These are phyloP conservation scores for Papilio machaon DNA, from an alignment of 1,140 invertebrate genomes.

Conservation along the genomic window DNA sequence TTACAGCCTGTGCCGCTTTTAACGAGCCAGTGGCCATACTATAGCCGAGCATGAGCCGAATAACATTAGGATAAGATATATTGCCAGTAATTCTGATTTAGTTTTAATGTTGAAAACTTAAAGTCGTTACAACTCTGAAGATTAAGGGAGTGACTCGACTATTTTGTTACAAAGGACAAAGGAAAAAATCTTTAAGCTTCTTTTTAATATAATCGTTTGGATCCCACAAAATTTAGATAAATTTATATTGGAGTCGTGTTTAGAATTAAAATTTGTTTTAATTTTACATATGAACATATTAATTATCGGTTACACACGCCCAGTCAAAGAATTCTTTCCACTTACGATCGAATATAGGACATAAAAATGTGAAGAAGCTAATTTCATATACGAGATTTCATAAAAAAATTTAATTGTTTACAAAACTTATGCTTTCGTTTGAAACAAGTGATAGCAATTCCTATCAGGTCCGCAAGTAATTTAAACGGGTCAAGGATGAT, in stretches of 20 bases:
- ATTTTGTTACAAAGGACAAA: background rate
- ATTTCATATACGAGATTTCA: too few species aligned
- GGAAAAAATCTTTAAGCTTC: background rate
- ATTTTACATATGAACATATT: too few species aligned
- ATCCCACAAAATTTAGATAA: too few species aligned
- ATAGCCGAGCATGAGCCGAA: background rate
- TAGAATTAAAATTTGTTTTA: background rate
- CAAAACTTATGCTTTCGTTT: too few species aligned
- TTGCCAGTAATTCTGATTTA: constrained; percentile 9
- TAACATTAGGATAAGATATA: constrained; percentile 5
- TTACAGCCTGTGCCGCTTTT: background rate
- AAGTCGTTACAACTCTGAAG: constrained; percentile 8
- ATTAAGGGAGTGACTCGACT: constrained; percentile 1
- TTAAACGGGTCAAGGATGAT: background rate
- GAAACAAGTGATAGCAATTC: background rate
- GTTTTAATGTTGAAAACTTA: constrained; percentile 10
- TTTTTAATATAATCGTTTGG: too few species aligned
- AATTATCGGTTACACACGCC: too few species aligned
- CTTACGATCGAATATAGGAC: too few species aligned
- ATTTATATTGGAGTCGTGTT: background rate
- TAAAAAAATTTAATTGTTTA: too few species aligned
- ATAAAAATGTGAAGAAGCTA: too few species aligned
- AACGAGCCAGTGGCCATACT: background rate
- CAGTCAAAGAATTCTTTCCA: too few species aligned
- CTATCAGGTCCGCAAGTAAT: background rate